Percentiles rank a stretch among this genome's conserved stretches.
These are phyloP conservation scores for Thereva nobilitata DNA, from an alignment of 2,888 invertebrate genomes.

Conservation along the genomic window DNA sequence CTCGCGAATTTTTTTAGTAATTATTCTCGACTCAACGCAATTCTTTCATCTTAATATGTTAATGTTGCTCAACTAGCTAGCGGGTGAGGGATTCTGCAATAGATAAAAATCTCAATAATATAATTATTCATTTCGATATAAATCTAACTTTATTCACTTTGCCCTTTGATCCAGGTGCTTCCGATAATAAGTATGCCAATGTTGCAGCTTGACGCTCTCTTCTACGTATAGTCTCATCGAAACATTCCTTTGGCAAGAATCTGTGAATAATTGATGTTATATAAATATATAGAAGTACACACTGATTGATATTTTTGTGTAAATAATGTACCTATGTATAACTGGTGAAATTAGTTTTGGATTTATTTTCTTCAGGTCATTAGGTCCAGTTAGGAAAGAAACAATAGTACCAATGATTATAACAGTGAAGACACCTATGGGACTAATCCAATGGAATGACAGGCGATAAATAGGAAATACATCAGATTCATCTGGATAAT, in stretches of 20 bases:
- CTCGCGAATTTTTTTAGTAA: too few species aligned
- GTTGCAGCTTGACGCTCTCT: constrained; percentile 25
- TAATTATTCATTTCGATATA: too few species aligned
- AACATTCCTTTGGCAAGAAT: constrained; percentile 53
- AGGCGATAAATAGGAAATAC: constrained; percentile 76
- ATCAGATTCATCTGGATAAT: constrained; percentile 57
- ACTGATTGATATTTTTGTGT: too few species aligned
- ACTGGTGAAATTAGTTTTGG: constrained; percentile 66
- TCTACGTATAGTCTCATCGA: constrained; percentile 41
- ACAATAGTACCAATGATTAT: constrained; percentile 70
- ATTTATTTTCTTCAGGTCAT: constrained; percentile 61
- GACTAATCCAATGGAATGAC: constrained; percentile 82
- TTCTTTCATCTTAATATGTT: too few species aligned
- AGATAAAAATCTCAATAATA: too few species aligned
- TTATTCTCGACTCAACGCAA: too few species aligned
- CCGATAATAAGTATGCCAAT: constrained; percentile 16
- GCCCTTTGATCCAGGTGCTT: background rate
- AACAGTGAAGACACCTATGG: constrained; percentile 70
- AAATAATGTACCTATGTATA: constrained; percentile 59
- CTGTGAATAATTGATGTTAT: constrained; percentile 41
- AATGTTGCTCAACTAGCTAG: too few species aligned
- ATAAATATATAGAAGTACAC: constrained; percentile 37
- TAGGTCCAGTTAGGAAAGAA: constrained; percentile 63
- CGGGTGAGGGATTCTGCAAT: too few species aligned
- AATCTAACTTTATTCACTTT: too few species aligned